Conservation (phyloP, 2,888 invertebrate genomes). For the Dilophus febrilis region DNA sequence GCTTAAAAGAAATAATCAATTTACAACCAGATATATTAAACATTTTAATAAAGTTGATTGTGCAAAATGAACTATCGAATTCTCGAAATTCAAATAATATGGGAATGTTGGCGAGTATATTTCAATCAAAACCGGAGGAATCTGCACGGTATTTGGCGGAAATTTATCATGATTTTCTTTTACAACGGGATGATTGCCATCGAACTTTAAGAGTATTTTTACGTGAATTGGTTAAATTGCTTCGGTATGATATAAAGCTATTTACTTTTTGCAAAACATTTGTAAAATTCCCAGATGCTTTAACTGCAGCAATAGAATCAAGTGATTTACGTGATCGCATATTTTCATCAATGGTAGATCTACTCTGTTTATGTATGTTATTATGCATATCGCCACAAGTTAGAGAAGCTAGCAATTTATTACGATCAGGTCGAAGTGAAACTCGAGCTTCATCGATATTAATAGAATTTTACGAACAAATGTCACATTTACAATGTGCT, state of each 20-base stretch:
- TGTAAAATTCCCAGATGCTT: slow-evolving; percentile 41
- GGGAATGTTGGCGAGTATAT: slow-evolving; percentile 75
- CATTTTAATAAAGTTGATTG: slow-evolving; percentile 73
- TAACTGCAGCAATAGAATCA: slow-evolving; percentile 39
- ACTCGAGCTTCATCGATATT: slow-evolving; percentile 22
- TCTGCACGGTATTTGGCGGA: slow-evolving; percentile 72
- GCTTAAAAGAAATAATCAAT: slow-evolving; percentile 78
- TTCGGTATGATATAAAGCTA: slow-evolving; percentile 66
- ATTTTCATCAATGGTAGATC: slow-evolving; percentile 66
- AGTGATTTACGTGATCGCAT: slow-evolving; percentile 66
- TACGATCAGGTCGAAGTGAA: slow-evolving; percentile 33
- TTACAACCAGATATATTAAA: slow-evolving; percentile 70
- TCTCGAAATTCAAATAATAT: slow-evolving; percentile 89
- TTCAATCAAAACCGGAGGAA: slow-evolving; percentile 65
- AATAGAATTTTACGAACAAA: slow-evolving; percentile 25
- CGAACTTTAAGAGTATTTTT: slow-evolving; percentile 70
- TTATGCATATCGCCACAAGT: slow-evolving; percentile 56
- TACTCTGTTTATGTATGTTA: slow-evolving; percentile 71
- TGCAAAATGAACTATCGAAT: slow-evolving; percentile 88
- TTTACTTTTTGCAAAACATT: slow-evolving; percentile 62
- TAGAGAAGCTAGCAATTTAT: slow-evolving; percentile 43
- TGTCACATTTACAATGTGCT: slow-evolving; percentile 62
- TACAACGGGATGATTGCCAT: slow-evolving; percentile 79
- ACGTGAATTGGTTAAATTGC: slow-evolving; percentile 73
- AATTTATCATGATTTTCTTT: slow-evolving; percentile 68